Evolutionary conservation across 1,140 invertebrate genomes (phyloP).

Genomic region (Armadillidium nasatum): DNA sequence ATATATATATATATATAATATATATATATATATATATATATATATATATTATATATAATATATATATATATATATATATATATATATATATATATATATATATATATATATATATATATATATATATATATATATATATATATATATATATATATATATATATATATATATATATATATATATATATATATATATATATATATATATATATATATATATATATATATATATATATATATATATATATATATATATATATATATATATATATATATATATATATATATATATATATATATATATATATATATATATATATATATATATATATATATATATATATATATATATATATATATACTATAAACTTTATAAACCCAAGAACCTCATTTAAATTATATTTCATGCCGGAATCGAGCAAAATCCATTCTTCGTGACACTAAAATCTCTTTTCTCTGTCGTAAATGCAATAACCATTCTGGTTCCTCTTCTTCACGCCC

Average conservation of each 20-base stretch:
- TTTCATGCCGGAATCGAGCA: too few species aligned
- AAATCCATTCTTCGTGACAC: too few species aligned
- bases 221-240: conserved; percentile 20
- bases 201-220: conserved; percentile 19
- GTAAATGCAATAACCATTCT: too few species aligned
- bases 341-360: neutral
- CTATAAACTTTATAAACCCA: too few species aligned
- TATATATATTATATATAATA: neutral
- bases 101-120: conserved; percentile 17
- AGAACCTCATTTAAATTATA: too few species aligned
- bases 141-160: conserved; percentile 19
- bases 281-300: conserved; percentile 15
- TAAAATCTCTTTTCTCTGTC: too few species aligned
- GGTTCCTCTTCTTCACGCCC: too few species aligned
- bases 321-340: conserved; percentile 17
- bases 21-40: conserved; percentile 13
- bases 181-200: conserved; percentile 17
- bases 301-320: conserved; percentile 18
- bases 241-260: neutral
- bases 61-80: conserved; percentile 22
- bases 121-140: too few species aligned
- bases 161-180: conserved; percentile 20
- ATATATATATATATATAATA: neutral
- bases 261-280: neutral
- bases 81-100: conserved; percentile 11